phyloP scores from a whole-genome alignment of 2,113 vertebrate species.

The Dascyllus trimaculatus region DNA sequence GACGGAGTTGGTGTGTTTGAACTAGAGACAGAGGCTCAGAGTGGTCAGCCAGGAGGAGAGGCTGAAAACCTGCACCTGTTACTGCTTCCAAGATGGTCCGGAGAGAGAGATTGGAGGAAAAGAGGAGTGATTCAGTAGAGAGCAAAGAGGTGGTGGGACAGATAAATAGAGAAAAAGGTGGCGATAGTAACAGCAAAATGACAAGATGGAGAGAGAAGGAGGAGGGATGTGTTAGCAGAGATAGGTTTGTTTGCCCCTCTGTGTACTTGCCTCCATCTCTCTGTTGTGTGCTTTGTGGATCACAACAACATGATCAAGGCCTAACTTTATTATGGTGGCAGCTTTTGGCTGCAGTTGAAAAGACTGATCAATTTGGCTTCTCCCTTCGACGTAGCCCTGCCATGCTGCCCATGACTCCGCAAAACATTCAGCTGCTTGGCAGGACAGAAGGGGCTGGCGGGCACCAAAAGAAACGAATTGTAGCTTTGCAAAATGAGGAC shows the following conservation, averaged over 20 bases:
- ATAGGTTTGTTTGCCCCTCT: constrained; percentile 43
- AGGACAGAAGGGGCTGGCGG: constrained; percentile 53
- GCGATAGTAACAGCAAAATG: constrained; percentile 6
- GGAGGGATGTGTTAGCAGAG: constrained; percentile 10
- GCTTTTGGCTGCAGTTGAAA: constrained; percentile 75
- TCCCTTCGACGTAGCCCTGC: constrained; percentile 46
- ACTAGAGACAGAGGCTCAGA: constrained; percentile 41
- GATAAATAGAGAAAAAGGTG: constrained; percentile 12
- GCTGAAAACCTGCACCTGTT: constrained; percentile 64
- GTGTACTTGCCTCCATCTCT: constrained; percentile 49
- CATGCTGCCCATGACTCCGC: constrained; percentile 74
- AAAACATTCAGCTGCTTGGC: constrained; percentile 82
- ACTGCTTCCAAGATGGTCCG: constrained; percentile 43
- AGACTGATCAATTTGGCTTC: constrained; percentile 72
- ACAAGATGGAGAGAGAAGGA: not conserved
- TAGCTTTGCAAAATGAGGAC: constrained; percentile 68
- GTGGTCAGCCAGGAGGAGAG: constrained; percentile 53
- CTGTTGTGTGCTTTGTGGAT: constrained; percentile 62
- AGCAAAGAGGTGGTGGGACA: constrained; percentile 19
- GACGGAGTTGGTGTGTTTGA: constrained; percentile 30
- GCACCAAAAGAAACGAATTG: constrained; percentile 62
- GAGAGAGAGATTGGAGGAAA: not conserved
- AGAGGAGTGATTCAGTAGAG: constrained; percentile 11
- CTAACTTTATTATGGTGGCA: constrained; percentile 74
- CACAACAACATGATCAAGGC: constrained; percentile 75